phyloP scores from a whole-genome alignment of 2,113 vertebrate genomes.

The Cebus imitator region DNA sequence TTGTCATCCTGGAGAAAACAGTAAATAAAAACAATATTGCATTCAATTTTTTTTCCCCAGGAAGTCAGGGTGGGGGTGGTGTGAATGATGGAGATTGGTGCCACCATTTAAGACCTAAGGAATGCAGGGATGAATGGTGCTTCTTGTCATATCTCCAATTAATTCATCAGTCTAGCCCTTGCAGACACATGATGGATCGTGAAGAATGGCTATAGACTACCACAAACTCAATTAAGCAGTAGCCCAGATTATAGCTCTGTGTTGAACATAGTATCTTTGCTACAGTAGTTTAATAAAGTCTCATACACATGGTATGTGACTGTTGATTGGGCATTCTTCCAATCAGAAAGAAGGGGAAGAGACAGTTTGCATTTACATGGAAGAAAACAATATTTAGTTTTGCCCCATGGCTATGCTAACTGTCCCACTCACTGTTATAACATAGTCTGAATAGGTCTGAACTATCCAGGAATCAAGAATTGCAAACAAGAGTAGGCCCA shows the following conservation, averaged over 20 bases:
- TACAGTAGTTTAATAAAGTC: background rate
- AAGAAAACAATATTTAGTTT: background rate
- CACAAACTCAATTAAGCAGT: background rate
- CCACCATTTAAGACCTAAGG: background rate
- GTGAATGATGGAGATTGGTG: background rate
- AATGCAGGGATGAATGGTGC: background rate
- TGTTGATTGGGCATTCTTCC: background rate
- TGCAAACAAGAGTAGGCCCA: background rate
- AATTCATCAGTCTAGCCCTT: background rate
- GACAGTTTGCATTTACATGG: background rate
- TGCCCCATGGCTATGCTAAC: background rate
- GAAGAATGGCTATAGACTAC: background rate
- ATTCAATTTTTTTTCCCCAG: background rate
- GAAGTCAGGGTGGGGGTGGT: no score
- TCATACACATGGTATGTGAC: background rate
- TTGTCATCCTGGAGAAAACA: background rate
- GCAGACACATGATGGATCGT: background rate
- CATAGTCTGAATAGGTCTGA: background rate
- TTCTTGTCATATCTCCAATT: background rate
- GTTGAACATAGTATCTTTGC: background rate
- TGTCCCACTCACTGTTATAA: background rate
- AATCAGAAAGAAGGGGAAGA: background rate
- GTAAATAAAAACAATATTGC: background rate
- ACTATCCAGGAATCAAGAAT: background rate
- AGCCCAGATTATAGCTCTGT: background rate